Percentiles rank a stretch among this genome's conserved stretches.
Evolutionary conservation across 1,140 invertebrate species (phyloP).

Genomic region (Halyomorpha halys): DNA sequence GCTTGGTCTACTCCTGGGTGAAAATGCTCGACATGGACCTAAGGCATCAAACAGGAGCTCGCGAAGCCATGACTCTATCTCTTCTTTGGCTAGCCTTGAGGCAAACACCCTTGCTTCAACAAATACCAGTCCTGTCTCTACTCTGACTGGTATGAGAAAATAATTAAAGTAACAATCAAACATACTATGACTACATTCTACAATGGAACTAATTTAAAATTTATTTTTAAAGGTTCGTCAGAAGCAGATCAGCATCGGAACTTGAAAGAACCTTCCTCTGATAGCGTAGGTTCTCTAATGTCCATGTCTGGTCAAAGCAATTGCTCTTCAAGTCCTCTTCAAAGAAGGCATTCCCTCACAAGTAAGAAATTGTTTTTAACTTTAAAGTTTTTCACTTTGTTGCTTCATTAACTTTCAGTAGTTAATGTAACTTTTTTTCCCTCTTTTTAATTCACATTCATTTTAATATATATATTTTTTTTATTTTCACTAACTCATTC

Average conservation of each 20-base stretch:
- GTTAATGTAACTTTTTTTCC: background rate
- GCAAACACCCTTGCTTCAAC: constrained; percentile 50
- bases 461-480: constrained; percentile 8
- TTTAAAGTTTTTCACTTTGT: constrained; percentile 12
- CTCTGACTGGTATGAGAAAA: constrained; percentile 58
- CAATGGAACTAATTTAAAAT: background rate
- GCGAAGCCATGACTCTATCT: constrained; percentile 40
- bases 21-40: constrained; percentile 40
- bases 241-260: constrained; percentile 38
- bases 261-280: constrained; percentile 42
- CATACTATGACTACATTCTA: background rate
- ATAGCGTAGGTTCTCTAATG: constrained; percentile 69
- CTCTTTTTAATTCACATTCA: background rate
- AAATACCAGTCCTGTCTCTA: constrained; percentile 79
- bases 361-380: constrained; percentile 42
- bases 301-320: constrained; percentile 64
- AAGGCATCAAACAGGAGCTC: constrained; percentile 23
- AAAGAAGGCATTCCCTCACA: constrained; percentile 68
- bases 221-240: constrained; percentile 38
- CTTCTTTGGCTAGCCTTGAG: constrained; percentile 65
- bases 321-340: constrained; percentile 63
- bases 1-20: constrained; percentile 69
- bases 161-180: background rate
- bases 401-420: constrained; percentile 19
- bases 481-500: constrained; percentile 25